Evolutionary conservation across 2,888 invertebrate genomes (phyloP), one percentile per base, ranked within the genome.

Genomic region (Anthophora plumipes): DNA sequence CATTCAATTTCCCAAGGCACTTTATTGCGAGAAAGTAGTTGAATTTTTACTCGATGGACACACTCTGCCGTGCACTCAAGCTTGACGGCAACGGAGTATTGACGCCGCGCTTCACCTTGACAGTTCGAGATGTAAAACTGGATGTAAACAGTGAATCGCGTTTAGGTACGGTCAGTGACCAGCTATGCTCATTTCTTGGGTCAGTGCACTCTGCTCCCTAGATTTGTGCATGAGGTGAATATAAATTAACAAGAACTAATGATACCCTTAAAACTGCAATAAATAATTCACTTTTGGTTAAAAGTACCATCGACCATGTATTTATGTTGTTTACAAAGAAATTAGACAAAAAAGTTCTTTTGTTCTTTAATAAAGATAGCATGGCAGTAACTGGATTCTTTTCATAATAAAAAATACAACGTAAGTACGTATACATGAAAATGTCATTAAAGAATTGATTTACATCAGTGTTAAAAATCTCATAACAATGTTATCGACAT

Each of bases 81-180:
- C 63, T 68, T 50, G 50, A 75, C 68, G 54, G 76, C 52, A 64
- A 55, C 66, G 25, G 61, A 69, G 55, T 66, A 48, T 60, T 50
- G 22, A 54, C 14, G 61, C 48, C 72, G 57, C 46, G 66, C 59
- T 57, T 73, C 60, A 60, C 69, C 48, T 77, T 77, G 75, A 80
- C 75, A 79, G 72, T 77, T 77, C 61, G 52, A 63, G 52, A 72
- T 73, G 69, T 69, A 74, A 69, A 80, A 73, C 59, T 73, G 78
- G 63, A 75, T 80, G 74, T 86, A 86, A 86, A 86, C 86, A 86
- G 55, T 83, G 68, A 76, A 63, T 81, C 74, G 80, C 66, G 74
- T 57, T 82, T 61, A 64, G 60, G 41, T 46, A 72, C 86, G 86
- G 86, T 85, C 83, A 86, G 79, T 78, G 86, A 85, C 86, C 82